Evolutionary conservation across 2,797 vertebrate species (phyloP), one percentile per base, ranked within the genome.

Genomic region (Muscicapa comitata): DNA sequence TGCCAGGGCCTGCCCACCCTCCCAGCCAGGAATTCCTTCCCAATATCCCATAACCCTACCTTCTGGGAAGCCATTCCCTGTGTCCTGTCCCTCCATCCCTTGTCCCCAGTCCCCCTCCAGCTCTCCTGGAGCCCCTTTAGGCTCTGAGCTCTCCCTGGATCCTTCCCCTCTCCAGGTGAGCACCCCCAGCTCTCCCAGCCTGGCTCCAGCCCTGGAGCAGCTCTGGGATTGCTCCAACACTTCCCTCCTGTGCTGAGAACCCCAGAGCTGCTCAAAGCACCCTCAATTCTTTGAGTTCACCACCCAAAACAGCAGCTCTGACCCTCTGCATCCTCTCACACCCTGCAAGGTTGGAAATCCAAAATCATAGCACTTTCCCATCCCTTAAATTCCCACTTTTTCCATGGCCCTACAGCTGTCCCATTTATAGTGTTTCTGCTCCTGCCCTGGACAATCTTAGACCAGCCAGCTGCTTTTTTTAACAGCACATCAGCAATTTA

Each of bases 401-500:
- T 11, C 43, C 81, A 47, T 6, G 17, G 71, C 38, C 4, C 81
- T 61, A 2, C 28, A 78, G 90, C 76, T 45, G 72, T 83, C 71
- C 63, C 83, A 48, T 80, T 94, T 70, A n/a, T 23, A 37, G 54
- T 14, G 62, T 25, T 67, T 75, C 23, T 28, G 73, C 76, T 83
- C 77, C 54, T 48, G 65, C 86, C 61, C 63, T 24, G 72, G 68
- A 74, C 95, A 73, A 70, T 62, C 93, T 80, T 24, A 83, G 91
- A 31, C 29, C 87, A 91, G 81, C 50, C 94, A 84, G 93, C 76
- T 90, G 94, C 96, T 81, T 94, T 97, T 96, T 96, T 94, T 91
- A 94, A 63, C 91, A 94, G 90, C 85, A 63, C 93, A 95, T 62
- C 93, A 94, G 88, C 90, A 88, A 94, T 95, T 97, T 97, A 96